Percentiles rank a stretch among this genome's conserved stretches.
These are phyloP conservation scores for Charina bottae DNA, from an alignment of 2,113 vertebrate genomes.

Conservation along the genomic window DNA sequence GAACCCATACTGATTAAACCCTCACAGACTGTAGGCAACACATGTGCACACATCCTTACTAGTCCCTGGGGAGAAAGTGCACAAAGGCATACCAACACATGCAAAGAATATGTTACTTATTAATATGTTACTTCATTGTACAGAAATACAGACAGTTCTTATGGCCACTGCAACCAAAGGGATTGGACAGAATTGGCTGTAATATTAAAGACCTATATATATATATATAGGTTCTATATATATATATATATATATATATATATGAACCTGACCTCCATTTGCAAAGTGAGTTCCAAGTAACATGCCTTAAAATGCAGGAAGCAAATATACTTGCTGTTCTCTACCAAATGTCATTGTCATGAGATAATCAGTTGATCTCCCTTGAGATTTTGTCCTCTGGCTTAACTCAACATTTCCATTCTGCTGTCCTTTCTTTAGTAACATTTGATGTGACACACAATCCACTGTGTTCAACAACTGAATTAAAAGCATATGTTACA, in stretches of 20 bases:
- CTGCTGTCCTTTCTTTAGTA: conserved; percentile 23
- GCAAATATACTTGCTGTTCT: conserved; percentile 25
- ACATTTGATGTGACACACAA: background rate
- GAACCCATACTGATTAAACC: background rate
- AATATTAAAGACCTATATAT: too few species aligned
- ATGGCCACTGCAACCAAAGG: background rate
- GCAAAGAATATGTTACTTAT: background rate
- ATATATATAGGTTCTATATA: too few species aligned
- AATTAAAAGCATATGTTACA: conserved; percentile 36
- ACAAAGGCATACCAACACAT: background rate
- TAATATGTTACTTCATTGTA: background rate
- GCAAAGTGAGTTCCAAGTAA: background rate
- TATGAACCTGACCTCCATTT: background rate
- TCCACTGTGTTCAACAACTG: conserved; percentile 17
- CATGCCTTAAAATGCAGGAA: background rate
- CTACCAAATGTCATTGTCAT: conserved; percentile 33
- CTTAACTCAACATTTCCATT: conserved; percentile 2
- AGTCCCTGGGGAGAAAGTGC: background rate
- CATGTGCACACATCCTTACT: background rate
- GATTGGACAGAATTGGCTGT: background rate
- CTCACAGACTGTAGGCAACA: background rate
- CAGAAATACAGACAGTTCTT: background rate
- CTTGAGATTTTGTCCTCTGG: background rate
- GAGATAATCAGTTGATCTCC: background rate
- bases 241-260: too few species aligned